Evolutionary conservation across 2,888 invertebrate species (phyloP), one percentile per base, ranked within the genome.

Genomic region (Orthonychiurus folsomi): DNA sequence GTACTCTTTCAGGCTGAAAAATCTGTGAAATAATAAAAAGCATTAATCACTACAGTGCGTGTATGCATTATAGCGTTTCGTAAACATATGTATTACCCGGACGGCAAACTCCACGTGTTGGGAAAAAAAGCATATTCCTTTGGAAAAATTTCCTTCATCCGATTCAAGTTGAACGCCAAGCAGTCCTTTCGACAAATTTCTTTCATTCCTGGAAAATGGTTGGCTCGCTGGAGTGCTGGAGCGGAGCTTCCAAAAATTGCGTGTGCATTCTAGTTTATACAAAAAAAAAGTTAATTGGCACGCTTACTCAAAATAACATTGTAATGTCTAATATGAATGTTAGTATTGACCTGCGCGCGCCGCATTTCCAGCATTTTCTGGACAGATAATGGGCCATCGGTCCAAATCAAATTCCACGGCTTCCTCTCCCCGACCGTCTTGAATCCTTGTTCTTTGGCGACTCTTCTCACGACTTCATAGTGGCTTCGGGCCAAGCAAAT

Each of bases 41-140:
- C 21, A 52, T 20, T 52, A 9, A 12, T 20, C 5, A 37, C 37
- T 37, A 5, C 5, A 52, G 20, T 52, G 5, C n/a, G 52, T 20
- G 9, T 23, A 52, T 52, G 52, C 24, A 48, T 15, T 48, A 20
- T 21, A 20, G 20, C 9, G n/a, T 52, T 3, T 5, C 52, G 9
- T 52, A 9, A 9, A 12, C 5, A 20, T 56, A 3, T 23, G 9
- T 3, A 85, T 83, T 80, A 89, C 89, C 93, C 92, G 21, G 91
- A 87, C 24, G 94, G 93, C 69, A 94, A 83, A 77, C 91, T 89
- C 93, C 93, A 94, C 12, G 93, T 92, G 79, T 88, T 89, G 1
- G 94, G 93, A 76, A 91, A 93, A 76, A 93, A 89, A 75, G 87
- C 88, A 76, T 93, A 94, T 69, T 93, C 93, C 73, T 86, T 85